Evolutionary conservation across 2,888 invertebrate genomes (phyloP), one percentile per base, ranked within the genome.

Genomic region (Anorthoa munda): DNA sequence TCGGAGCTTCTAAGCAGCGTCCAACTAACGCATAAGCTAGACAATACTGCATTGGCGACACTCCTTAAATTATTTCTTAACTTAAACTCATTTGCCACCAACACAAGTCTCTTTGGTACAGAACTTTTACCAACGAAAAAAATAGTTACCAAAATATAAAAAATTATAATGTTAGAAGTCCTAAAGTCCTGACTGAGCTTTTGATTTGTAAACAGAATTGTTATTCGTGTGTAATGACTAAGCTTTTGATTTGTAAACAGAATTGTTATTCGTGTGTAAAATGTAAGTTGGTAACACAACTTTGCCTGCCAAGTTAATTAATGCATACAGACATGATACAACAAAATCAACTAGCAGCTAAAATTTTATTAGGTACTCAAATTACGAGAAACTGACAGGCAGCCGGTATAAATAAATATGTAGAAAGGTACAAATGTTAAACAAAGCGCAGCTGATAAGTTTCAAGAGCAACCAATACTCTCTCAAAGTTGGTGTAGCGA

Each of bases 381-480:
- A 48, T n/a, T 65, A 46, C 13, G 2, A 21, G 15, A 73, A 39
- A 59, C 48, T 66, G n/a, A 46, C 23, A 63, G 26, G 11, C 50
- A 56, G 55, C 13, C 4, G n/a, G 21, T 60, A 58, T 50, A 55
- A 31, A 65, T 68, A 72, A 63, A 51, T 55, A 70, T 69, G 55
- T 67, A 46, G 31, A 65, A 68, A 59, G 39, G 46, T 66, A 69
- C 66, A 73, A 81, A 75, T 81, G 72, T 85, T 77, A 73, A 72
- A 75, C 77, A 75, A 79, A 86, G 71, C 79, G 68, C 76, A 79
- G 78, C 76, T 82, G 82, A 79, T 82, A 87, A 87, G 77, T 84
- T 87, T 80, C 73, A 80, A 86, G 81, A 84, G 74, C 75, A 77
- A 72, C 74, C 80, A 82, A 82, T 79, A 84, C 65, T 75, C 75